These are phyloP conservation scores for Beroe ovata DNA, from an alignment of 37 sponge, comb jelly and placozoan species.

Conservation along the genomic window DNA sequence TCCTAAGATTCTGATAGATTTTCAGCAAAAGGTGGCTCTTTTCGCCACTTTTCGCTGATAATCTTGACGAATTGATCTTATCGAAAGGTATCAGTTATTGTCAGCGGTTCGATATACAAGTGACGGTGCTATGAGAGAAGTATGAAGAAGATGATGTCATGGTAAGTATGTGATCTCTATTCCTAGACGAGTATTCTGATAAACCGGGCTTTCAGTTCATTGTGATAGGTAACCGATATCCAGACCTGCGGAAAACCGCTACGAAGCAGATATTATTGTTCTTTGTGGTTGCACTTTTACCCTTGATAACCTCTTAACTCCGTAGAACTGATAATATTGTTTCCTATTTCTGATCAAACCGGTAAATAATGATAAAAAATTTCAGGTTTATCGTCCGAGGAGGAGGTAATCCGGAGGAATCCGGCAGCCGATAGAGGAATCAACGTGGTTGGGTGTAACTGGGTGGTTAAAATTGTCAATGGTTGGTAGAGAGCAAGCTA, in stretches of 20 bases:
- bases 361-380: no score
- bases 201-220: neutral
- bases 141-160: neutral
- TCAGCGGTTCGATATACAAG: neutral
- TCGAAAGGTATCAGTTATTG: slow-evolving; percentile 53
- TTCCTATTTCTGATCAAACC: no score
- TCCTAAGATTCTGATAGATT: slow-evolving; percentile 6
- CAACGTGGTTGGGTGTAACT: slow-evolving; percentile 28
- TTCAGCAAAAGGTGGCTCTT: neutral
- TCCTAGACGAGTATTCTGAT: neutral
- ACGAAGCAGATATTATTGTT: no score
- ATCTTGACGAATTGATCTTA: slow-evolving; percentile 15
- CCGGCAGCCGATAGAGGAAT: slow-evolving; percentile 21
- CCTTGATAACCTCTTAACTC: no score
- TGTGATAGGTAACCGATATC: no score
- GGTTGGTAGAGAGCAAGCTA: slow-evolving; percentile 18
- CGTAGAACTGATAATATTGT: no score
- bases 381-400: neutral
- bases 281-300: no score
- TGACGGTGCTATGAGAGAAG: neutral
- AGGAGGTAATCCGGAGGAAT: slow-evolving; percentile 36
- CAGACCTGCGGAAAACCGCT: no score
- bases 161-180: neutral
- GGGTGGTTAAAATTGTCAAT: slow-evolving; percentile 57
- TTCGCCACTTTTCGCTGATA: neutral